These are phyloP conservation scores for Microplitis deprimator DNA, from an alignment of 2,888 invertebrate genomes.

Conservation along the genomic window DNA sequence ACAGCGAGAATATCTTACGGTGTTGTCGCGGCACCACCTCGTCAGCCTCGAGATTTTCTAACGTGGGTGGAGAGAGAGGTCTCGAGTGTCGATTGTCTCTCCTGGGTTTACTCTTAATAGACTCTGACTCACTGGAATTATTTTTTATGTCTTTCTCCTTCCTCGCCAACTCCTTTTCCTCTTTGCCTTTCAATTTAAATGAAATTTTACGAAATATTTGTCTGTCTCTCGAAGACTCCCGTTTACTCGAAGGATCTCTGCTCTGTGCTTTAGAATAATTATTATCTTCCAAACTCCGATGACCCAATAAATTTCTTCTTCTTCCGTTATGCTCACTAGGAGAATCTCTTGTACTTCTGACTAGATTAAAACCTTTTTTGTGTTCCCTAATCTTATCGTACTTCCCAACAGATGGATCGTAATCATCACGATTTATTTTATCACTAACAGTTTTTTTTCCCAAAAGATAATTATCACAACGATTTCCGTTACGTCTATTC, in stretches of 20 bases:
- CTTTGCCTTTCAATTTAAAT: conserved; percentile 43
- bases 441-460: conserved; percentile 54
- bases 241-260: conserved; percentile 46
- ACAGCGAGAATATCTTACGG: conserved; percentile 29
- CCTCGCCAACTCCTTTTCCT: conserved; percentile 33
- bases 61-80: conserved; percentile 61
- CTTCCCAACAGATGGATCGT: conserved; percentile 59
- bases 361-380: conserved; percentile 53
- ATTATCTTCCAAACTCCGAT: conserved; percentile 44
- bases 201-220: conserved; percentile 31
- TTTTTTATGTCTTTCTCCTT: conserved; percentile 6
- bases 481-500: conserved; percentile 41
- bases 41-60: conserved; percentile 37
- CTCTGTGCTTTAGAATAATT: conserved; percentile 7
- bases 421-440: conserved; percentile 57
- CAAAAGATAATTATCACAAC: conserved; percentile 51
- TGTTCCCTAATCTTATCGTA: conserved; percentile 57
- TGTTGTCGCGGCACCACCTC: conserved; percentile 19
- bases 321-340: conserved; percentile 51
- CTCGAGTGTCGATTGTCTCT: conserved; percentile 58
- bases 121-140: conserved; percentile 45
- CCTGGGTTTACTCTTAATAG: conserved; percentile 34
- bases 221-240: conserved; percentile 50
- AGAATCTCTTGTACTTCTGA: conserved; percentile 53
- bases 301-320: conserved; percentile 27